Evolutionary conservation across 2,888 invertebrate species (phyloP).

Genomic region (Drosophila pseudotakahashii): DNA sequence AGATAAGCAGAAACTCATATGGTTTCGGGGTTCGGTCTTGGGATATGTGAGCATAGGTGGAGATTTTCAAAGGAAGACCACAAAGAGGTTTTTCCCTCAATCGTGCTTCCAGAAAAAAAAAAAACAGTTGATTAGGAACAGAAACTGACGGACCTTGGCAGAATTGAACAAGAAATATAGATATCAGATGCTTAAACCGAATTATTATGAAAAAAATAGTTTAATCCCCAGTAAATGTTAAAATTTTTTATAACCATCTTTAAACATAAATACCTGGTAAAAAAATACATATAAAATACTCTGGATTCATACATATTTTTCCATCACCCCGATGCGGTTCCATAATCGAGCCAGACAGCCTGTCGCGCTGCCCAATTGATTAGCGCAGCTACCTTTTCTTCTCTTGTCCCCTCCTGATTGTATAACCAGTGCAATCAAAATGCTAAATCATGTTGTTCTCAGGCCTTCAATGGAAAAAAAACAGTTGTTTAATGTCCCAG

Average conservation of each 20-base stretch:
- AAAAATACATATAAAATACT: too few species aligned
- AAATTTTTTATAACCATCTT: too few species aligned
- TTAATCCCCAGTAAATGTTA: too few species aligned
- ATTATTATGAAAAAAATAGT: too few species aligned
- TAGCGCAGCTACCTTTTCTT: constrained; percentile 38
- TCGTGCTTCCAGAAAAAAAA: constrained; percentile 13
- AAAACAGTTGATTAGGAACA: constrained; percentile 2
- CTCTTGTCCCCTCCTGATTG: constrained; percentile 13
- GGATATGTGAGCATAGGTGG: constrained; percentile 30
- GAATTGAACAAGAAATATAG: neutral
- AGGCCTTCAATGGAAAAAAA: constrained; percentile 41
- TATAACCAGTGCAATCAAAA: constrained; percentile 26
- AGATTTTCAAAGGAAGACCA: constrained; percentile 25
- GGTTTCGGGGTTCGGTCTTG: constrained; percentile 17
- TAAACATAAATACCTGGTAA: too few species aligned
- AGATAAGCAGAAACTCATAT: constrained; percentile 31
- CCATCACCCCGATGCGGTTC: neutral
- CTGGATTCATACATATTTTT: neutral
- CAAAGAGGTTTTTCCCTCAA: constrained; percentile 19
- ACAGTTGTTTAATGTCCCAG: constrained; percentile 72
- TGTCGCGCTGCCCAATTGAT: constrained; percentile 56
- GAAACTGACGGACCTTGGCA: neutral
- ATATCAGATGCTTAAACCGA: neutral
- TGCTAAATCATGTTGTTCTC: constrained; percentile 64
- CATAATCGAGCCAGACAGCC: constrained; percentile 50